Conservation (phyloP, 1,140 invertebrate species). For the Micrasema minimum region DNA sequence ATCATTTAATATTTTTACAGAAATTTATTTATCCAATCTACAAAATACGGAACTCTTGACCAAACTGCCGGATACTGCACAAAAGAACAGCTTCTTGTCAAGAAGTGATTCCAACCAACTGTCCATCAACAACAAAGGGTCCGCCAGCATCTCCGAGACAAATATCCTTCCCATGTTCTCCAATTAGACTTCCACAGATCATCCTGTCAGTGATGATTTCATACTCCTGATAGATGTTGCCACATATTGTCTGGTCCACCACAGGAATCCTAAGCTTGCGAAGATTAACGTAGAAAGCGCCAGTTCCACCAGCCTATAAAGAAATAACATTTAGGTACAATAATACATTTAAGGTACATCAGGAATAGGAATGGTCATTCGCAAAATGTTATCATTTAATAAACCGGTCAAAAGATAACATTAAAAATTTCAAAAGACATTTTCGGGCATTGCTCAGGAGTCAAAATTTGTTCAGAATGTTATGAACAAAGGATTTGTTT, state of each 20-base stretch:
- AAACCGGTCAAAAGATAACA: too few relatives aligned
- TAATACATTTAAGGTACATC: too few relatives aligned
- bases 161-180: constrained; percentile 57
- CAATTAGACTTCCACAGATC: constrained; percentile 73
- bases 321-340: too few relatives aligned
- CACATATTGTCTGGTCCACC: constrained; percentile 56
- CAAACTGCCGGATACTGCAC: constrained; percentile 69
- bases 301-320: background rate
- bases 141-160: constrained; percentile 71
- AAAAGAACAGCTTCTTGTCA: constrained; percentile 65
- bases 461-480: too few relatives aligned
- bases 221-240: constrained; percentile 51
- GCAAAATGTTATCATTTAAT: too few relatives aligned
- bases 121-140: constrained; percentile 65
- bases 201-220: constrained; percentile 70
- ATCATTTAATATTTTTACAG: too few relatives aligned
- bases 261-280: constrained; percentile 60
- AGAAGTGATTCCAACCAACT: constrained; percentile 68
- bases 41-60: constrained; percentile 55
- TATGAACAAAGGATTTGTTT: too few relatives aligned
- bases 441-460: too few relatives aligned
- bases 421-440: too few relatives aligned
- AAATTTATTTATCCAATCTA: constrained; percentile 36
- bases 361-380: too few relatives aligned
- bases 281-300: constrained; percentile 37